Evolutionary conservation across 2,888 invertebrate species (phyloP).

Genomic region (Phaedon cochleariae): DNA sequence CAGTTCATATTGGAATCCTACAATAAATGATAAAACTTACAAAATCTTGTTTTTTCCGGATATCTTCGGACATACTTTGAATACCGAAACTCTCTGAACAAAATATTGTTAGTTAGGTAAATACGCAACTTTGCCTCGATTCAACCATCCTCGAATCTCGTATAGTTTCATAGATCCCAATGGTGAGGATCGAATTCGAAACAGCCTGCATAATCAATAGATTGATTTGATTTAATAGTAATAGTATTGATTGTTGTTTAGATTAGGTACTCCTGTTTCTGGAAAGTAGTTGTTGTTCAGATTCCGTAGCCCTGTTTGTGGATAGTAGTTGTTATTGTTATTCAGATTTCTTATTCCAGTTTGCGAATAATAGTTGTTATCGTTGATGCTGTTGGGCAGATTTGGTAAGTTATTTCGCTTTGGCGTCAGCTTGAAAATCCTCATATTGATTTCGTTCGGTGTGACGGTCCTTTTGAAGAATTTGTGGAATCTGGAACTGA

Average conservation of each 20-base stretch:
- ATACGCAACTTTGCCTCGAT: too few species aligned
- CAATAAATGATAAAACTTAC: too few species aligned
- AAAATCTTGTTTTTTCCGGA: too few species aligned
- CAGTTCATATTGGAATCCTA: too few species aligned
- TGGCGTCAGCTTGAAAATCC: conserved; percentile 64
- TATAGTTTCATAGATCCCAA: too few species aligned
- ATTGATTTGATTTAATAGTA: not conserved
- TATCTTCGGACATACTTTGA: too few species aligned
- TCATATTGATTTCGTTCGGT: conserved; percentile 76
- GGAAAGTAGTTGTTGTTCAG: too few species aligned
- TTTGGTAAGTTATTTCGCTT: not conserved
- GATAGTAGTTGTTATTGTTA: conserved; percentile 4
- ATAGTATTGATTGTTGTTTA: not conserved
- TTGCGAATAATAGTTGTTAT: not conserved
- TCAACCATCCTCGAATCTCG: too few species aligned
- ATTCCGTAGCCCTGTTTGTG: not conserved
- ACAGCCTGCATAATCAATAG: not conserved
- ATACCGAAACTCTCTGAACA: too few species aligned
- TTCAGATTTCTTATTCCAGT: not conserved
- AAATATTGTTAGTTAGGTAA: too few species aligned
- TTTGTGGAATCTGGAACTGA: conserved; percentile 81
- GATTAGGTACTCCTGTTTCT: too few species aligned
- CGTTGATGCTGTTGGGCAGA: not conserved
- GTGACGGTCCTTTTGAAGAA: conserved; percentile 76
- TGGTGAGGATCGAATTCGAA: too few species aligned